Conservation (phyloP, 2,797 vertebrate genomes). For the Phrynocephalus guinanensis region DNA sequence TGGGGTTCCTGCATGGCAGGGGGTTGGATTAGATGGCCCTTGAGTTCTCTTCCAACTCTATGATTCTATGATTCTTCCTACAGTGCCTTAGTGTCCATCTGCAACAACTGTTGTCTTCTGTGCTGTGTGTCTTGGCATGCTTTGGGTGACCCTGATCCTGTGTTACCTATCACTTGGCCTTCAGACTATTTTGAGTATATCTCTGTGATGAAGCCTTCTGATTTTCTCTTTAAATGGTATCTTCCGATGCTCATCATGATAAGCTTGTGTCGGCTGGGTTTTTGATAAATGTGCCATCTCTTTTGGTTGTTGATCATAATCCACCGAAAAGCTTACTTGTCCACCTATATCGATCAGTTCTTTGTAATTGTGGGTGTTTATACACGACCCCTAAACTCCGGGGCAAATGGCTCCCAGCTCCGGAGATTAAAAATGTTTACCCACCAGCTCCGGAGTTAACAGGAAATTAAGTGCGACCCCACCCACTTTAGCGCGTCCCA, state of each 20-base stretch:
- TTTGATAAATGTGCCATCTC: neutral
- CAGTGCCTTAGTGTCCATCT: neutral
- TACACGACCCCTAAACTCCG: no score
- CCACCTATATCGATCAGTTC: neutral
- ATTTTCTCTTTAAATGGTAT: conserved; percentile 35
- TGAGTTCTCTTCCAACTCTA: no score
- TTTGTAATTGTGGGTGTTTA: no score
- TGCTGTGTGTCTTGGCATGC: neutral
- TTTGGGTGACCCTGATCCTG: neutral
- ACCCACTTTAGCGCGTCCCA: no score
- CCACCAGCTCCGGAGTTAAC: no score
- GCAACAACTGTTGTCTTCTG: neutral
- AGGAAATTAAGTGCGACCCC: no score
- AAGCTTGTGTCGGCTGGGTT: neutral
- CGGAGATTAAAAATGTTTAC: no score
- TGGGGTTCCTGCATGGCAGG: no score
- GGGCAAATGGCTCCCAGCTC: no score
- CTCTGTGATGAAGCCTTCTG: conserved; percentile 15
- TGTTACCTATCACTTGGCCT: conserved; percentile 59
- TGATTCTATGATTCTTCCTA: neutral
- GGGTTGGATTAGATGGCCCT: no score
- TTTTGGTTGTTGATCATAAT: neutral
- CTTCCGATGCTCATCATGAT: neutral
- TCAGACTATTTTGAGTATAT: conserved; percentile 24
- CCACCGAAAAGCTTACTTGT: neutral